phyloP scores from a whole-genome alignment of 1,140 invertebrate species.

The Bacillus rossius region DNA sequence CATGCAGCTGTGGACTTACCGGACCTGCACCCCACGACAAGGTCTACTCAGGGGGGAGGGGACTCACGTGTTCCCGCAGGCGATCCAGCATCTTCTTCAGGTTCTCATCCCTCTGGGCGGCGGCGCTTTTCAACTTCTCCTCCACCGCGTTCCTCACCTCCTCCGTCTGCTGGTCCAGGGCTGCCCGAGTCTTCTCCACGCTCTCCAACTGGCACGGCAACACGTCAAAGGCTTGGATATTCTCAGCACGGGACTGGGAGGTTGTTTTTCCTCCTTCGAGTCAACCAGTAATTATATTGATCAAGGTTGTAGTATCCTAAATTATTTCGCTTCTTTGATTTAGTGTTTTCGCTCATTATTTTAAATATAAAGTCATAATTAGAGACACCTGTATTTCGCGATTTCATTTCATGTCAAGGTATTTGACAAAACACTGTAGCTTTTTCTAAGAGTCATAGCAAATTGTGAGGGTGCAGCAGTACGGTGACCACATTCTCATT shows the following conservation, averaged over 20 bases:
- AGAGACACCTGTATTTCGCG: no score
- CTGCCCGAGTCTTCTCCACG: constrained; percentile 76
- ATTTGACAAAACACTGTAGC: no score
- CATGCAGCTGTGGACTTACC: no score
- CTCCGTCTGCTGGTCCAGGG: constrained; percentile 73
- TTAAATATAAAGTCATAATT: no score
- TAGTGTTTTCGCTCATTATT: no score
- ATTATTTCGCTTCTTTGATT: no score
- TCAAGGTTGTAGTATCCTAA: background rate
- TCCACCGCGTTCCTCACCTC: constrained; percentile 77
- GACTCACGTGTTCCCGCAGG: constrained; percentile 80
- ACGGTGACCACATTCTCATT: no score
- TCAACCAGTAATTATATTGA: background rate
- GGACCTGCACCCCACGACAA: no score
- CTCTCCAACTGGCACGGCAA: constrained; percentile 55
- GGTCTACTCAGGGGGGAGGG: no score
- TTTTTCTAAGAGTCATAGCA: no score
- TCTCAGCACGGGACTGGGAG: background rate
- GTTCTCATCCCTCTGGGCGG: constrained; percentile 78
- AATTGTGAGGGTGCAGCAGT: no score
- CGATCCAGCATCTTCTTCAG: constrained; percentile 83
- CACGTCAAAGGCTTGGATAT: background rate
- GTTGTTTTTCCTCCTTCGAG: background rate
- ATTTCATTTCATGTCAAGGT: no score
- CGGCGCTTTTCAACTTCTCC: constrained; percentile 76